phyloP scores from a whole-genome alignment of 2,797 vertebrate species.

The Mormyrus hasselquistii region DNA sequence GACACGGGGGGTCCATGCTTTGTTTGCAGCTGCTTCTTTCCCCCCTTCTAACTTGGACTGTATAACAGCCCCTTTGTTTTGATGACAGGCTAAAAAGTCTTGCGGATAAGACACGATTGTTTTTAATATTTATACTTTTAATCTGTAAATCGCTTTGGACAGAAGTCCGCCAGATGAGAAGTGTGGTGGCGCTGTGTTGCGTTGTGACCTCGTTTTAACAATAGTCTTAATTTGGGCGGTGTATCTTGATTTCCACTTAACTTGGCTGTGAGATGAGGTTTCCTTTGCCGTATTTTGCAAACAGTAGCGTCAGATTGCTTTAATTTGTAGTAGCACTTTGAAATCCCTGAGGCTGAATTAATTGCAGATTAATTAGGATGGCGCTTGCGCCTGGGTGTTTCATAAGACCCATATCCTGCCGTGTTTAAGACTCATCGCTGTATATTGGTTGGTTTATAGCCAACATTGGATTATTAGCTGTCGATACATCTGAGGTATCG shows the following conservation, averaged over 20 bases:
- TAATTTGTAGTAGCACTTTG: not conserved
- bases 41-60: not conserved
- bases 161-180: not conserved
- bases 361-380: not conserved
- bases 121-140: not conserved
- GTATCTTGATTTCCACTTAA: not conserved
- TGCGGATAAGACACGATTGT: not conserved
- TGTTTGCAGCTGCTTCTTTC: slow-evolving; percentile 28
- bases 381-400: not conserved
- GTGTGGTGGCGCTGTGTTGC: not conserved
- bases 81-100: not conserved
- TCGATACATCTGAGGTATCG: not conserved
- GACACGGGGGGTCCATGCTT: slow-evolving; percentile 31
- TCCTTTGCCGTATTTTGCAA: too few species aligned
- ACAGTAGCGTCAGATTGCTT: not conserved
- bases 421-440: not conserved
- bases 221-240: not conserved
- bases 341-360: not conserved
- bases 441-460: not conserved
- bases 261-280: not conserved
- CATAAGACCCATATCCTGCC: not conserved
- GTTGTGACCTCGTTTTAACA: not conserved
- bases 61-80: slow-evolving; percentile 39
- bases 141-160: not conserved
- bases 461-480: not conserved